A percentile compares a stretch with the other conserved stretches of the same genome.
phyloP scores from a whole-genome alignment of 2,113 vertebrate genomes.

The Leucoraja erinaceus region DNA sequence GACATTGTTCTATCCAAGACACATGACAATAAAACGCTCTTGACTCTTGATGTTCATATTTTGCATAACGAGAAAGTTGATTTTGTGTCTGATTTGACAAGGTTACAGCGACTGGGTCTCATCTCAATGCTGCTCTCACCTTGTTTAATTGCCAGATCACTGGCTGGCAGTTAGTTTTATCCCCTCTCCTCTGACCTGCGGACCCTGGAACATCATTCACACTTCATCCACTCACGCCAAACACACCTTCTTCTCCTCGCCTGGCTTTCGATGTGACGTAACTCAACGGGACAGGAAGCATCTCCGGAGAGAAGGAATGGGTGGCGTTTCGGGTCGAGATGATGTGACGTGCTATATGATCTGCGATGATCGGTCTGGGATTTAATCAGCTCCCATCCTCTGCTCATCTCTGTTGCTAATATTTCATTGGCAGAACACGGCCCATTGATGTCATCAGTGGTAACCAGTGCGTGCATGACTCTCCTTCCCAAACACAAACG shows the following conservation, averaged over 20 bases:
- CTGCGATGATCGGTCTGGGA: not conserved
- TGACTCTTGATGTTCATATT: not conserved
- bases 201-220: not conserved
- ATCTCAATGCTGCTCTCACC: slow-evolving; percentile 22
- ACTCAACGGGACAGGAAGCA: too few relatives aligned
- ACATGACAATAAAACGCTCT: too few relatives aligned
- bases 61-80: not conserved
- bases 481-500: not conserved
- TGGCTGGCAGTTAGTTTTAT: slow-evolving; percentile 30
- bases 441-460: not conserved
- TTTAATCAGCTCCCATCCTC: not conserved
- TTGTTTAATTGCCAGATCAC: slow-evolving; percentile 23
- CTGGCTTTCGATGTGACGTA: too few relatives aligned
- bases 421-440: not conserved
- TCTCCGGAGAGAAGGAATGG: too few relatives aligned
- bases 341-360: not conserved
- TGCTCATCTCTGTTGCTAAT: not conserved
- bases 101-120: slow-evolving; percentile 12
- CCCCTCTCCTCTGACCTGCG: slow-evolving; percentile 8
- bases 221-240: not conserved
- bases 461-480: not conserved
- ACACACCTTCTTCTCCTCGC: too few relatives aligned
- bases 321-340: too few relatives aligned
- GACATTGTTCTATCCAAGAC: too few relatives aligned
- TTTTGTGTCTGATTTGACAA: slow-evolving; percentile 1